Percentiles rank a stretch among this genome's conserved stretches.
phyloP scores from a whole-genome alignment of 2,113 vertebrate species.

The Malurus elegans region DNA sequence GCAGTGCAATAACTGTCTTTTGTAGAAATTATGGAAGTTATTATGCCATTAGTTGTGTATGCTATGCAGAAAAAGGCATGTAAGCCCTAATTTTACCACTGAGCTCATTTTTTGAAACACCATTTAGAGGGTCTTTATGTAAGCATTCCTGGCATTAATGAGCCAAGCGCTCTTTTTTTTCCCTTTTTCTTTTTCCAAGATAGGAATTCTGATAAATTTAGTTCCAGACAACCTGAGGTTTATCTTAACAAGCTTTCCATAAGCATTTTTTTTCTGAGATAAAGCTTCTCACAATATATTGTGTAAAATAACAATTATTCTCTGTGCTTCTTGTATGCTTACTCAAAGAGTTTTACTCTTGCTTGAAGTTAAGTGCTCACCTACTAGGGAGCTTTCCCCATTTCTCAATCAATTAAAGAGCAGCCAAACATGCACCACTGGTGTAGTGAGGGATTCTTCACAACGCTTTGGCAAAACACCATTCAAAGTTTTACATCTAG shows the following conservation, averaged over 20 bases:
- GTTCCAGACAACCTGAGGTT: not conserved
- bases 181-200: not conserved
- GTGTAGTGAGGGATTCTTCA: not conserved
- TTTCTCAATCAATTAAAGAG: not conserved
- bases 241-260: not conserved
- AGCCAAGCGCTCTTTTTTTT: not conserved
- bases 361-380: not conserved
- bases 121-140: not conserved
- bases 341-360: not conserved
- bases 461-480: not conserved
- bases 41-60: not conserved
- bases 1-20: not conserved
- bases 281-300: not conserved
- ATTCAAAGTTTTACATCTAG: not conserved
- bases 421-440: not conserved
- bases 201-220: not conserved
- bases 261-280: not conserved
- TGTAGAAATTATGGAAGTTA: not conserved
- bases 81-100: not conserved
- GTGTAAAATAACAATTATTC: not conserved
- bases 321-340: not conserved
- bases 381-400: not conserved
- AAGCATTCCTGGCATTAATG: not conserved
- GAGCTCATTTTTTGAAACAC: not conserved
- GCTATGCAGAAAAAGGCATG: not conserved